Conservation (phyloP, 1,140 invertebrate species). For the Zaprionus vittiger region DNA sequence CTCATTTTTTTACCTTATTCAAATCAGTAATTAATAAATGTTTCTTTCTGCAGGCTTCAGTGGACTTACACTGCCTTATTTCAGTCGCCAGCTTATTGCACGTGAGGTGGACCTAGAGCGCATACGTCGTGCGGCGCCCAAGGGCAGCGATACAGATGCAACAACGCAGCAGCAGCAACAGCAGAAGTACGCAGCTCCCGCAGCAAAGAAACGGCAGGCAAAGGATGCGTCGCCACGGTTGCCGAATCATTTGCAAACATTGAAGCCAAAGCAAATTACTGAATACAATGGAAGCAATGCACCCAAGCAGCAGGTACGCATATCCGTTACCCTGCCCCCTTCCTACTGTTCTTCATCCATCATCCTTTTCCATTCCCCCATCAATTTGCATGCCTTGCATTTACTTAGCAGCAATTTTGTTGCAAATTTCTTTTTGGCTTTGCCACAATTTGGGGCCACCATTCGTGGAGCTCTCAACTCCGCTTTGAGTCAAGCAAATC, state of each 20-base stretch:
- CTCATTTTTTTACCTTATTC: neutral
- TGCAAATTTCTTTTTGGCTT: conserved; percentile 63
- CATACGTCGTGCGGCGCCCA: conserved; percentile 86
- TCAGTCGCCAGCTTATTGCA: conserved; percentile 91
- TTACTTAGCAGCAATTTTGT: conserved; percentile 81
- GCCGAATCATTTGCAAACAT: conserved; percentile 88
- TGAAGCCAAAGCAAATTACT: conserved; percentile 86
- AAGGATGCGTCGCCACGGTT: conserved; percentile 65
- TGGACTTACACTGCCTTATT: conserved; percentile 85
- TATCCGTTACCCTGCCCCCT: neutral
- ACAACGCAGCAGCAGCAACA: conserved; percentile 21
- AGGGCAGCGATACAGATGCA: conserved; percentile 27
- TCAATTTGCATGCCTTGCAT: conserved; percentile 79
- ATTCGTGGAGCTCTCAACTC: neutral
- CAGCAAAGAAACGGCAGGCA: conserved; percentile 35
- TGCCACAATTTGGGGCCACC: conserved; percentile 13
- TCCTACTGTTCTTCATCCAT: neutral
- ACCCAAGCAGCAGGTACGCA: conserved; percentile 77
- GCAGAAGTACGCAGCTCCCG: conserved; percentile 6
- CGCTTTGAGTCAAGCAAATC: conserved; percentile 46
- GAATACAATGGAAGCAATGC: conserved; percentile 77
- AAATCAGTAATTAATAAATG: neutral
- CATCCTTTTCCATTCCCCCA: neutral
- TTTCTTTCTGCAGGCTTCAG: conserved; percentile 47
- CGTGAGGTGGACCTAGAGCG: conserved; percentile 91